phyloP scores from a whole-genome alignment of 2,797 vertebrate species.

The Eulemur albifrons region DNA sequence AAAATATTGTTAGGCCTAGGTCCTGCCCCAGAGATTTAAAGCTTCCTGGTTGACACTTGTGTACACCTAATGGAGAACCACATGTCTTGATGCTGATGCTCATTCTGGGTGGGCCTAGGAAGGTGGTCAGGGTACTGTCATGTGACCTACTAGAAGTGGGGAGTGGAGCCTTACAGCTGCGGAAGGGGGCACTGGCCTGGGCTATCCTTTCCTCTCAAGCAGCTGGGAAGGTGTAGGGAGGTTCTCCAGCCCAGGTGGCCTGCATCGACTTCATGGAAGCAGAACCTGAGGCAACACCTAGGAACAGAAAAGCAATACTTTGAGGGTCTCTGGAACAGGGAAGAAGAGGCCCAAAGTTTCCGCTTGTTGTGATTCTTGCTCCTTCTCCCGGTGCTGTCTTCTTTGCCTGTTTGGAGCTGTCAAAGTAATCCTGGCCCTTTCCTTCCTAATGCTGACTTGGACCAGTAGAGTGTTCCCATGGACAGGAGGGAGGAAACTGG shows the following conservation, averaged over 20 bases:
- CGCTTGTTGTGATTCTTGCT: not conserved
- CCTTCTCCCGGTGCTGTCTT: not conserved
- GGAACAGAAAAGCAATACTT: not conserved
- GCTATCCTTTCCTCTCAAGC: not conserved
- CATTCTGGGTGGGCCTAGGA: not conserved
- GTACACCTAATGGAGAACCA: not conserved
- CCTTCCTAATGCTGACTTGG: not conserved
- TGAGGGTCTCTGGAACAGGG: not conserved
- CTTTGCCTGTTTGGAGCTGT: not conserved
- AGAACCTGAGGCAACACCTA: constrained; percentile 6
- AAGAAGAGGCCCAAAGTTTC: not conserved
- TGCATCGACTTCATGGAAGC: not conserved
- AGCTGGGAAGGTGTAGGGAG: not conserved
- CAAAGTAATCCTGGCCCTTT: not conserved
- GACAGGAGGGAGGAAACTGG: not conserved
- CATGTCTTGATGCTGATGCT: not conserved
- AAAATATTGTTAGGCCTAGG: not conserved
- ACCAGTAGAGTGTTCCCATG: not conserved
- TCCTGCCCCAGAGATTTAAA: not conserved
- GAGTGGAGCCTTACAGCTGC: not conserved
- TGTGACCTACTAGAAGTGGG: not conserved
- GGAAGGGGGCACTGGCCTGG: not conserved
- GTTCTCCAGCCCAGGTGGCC: not conserved
- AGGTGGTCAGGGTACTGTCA: not conserved
- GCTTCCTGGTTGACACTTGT: not conserved